These are phyloP conservation scores for Menura novaehollandiae DNA, from an alignment of 2,113 vertebrate genomes.

Conservation along the genomic window DNA sequence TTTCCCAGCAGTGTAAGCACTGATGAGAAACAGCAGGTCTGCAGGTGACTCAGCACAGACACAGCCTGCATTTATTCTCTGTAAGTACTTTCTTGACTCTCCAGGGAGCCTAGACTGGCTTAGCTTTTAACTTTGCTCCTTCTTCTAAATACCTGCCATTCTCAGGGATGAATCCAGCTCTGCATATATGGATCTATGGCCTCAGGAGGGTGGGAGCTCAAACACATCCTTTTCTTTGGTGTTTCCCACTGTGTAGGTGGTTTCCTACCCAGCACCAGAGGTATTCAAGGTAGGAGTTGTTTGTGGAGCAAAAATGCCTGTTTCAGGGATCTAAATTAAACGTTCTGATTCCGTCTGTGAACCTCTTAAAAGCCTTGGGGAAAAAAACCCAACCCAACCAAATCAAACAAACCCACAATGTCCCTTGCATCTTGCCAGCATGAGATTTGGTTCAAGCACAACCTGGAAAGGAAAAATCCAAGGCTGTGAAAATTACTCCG, in stretches of 20 bases:
- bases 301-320: not conserved
- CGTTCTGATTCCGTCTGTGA: not conserved
- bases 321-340: not conserved
- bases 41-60: not conserved
- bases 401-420: not conserved
- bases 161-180: not conserved
- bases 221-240: not conserved
- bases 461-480: constrained; percentile 10
- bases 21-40: not conserved
- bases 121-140: not conserved
- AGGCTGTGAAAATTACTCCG: not conserved
- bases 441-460: not conserved
- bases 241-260: not conserved
- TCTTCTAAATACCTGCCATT: not conserved
- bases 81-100: not conserved
- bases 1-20: not conserved
- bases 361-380: not conserved
- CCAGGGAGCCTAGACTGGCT: not conserved
- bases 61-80: not conserved
- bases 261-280: not conserved
- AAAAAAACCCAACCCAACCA: rapidly evolving
- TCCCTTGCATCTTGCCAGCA: not conserved
- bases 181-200: not conserved
- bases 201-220: not conserved
- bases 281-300: not conserved